Conservation (phyloP, 2,888 invertebrate genomes). For the Holacanthella duospinosa region DNA sequence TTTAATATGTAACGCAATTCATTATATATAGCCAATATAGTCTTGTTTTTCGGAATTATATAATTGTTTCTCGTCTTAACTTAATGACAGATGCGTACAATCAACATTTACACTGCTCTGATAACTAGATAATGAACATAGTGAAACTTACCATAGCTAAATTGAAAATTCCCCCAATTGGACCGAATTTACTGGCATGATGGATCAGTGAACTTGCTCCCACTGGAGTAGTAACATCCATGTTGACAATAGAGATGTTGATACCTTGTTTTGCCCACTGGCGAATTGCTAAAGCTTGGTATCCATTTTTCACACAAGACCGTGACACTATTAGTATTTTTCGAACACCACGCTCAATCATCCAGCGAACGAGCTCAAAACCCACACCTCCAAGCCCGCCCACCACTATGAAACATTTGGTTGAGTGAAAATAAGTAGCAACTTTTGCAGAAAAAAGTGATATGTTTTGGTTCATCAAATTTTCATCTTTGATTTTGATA, state of each 20-base stretch:
- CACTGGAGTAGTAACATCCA: conserved; percentile 40
- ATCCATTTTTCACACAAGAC: conserved; percentile 65
- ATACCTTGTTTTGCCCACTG: conserved; percentile 52
- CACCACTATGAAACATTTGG: conserved; percentile 47
- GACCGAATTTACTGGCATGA: conserved; percentile 37
- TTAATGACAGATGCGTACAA: too few relatives aligned
- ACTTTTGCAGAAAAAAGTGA: conserved; percentile 42
- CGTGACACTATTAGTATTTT: conserved; percentile 71
- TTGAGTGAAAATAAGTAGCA: conserved; percentile 48
- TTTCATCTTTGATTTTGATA: background rate
- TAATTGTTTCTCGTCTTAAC: too few relatives aligned
- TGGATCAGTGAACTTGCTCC: conserved; percentile 41
- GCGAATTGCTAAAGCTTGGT: conserved; percentile 60
- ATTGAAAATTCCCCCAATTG: conserved; percentile 49
- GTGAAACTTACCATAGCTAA: conserved; percentile 44
- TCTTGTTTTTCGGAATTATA: too few relatives aligned
- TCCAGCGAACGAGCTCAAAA: conserved; percentile 75
- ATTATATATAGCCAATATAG: too few relatives aligned
- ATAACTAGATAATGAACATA: too few relatives aligned
- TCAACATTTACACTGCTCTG: too few relatives aligned
- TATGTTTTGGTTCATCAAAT: conserved; percentile 38
- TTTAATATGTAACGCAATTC: too few relatives aligned
- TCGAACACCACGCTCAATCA: conserved; percentile 68
- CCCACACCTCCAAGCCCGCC: conserved; percentile 89
- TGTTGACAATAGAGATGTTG: conserved; percentile 50